Percentiles rank a stretch among this genome's conserved stretches.
Evolutionary conservation across 2,888 invertebrate species (phyloP).

Genomic region (Hemaris fuciformis): DNA sequence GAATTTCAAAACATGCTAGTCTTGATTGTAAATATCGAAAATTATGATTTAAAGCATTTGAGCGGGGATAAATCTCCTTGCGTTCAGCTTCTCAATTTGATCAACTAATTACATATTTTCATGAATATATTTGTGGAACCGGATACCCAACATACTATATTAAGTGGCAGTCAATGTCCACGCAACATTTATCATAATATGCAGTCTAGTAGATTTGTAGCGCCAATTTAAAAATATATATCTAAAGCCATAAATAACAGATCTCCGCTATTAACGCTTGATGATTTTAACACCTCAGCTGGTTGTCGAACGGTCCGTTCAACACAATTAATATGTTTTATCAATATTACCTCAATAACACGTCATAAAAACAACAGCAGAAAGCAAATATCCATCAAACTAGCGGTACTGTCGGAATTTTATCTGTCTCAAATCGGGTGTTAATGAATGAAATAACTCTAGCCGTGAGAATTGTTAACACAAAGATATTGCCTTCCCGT

Average conservation of each 20-base stretch:
- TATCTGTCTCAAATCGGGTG: slow-evolving; percentile 1
- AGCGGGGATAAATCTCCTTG: too few relatives aligned
- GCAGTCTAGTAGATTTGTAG: too few relatives aligned
- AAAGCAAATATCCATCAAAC: not conserved
- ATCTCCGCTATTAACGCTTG: not conserved
- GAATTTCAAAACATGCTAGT: too few relatives aligned
- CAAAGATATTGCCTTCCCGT: not conserved
- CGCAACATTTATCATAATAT: too few relatives aligned
- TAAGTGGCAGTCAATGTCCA: too few relatives aligned
- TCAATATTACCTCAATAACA: not conserved
- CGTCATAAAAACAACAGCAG: not conserved
- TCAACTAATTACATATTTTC: too few relatives aligned
- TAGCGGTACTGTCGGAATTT: not conserved
- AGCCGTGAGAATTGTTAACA: not conserved
- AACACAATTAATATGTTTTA: not conserved
- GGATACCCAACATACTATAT: too few relatives aligned
- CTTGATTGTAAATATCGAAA: too few relatives aligned
- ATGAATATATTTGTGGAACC: too few relatives aligned
- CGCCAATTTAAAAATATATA: not conserved
- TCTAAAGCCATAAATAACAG: not conserved
- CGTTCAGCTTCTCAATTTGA: too few relatives aligned
- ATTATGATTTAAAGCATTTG: too few relatives aligned
- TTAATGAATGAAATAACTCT: slow-evolving; percentile 2
- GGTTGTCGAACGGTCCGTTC: not conserved
- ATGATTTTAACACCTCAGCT: not conserved